These are phyloP conservation scores for Acinonyx jubatus DNA, from an alignment of 2,113 vertebrate genomes.

Conservation along the genomic window DNA sequence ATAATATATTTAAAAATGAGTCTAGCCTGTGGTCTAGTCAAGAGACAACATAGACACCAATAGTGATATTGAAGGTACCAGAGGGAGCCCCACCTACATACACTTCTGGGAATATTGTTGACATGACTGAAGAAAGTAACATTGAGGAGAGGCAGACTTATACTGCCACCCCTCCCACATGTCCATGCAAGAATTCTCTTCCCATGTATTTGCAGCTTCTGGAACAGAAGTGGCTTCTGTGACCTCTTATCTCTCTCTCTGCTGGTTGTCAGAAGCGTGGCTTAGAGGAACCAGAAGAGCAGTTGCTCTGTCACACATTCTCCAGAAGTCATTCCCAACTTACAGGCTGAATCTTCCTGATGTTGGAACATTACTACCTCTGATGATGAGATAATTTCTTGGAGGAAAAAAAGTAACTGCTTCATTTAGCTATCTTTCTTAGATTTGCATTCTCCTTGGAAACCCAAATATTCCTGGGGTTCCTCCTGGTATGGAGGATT, in stretches of 20 bases:
- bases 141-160: not conserved
- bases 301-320: not conserved
- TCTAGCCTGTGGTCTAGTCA: not conserved
- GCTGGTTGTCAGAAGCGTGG: not conserved
- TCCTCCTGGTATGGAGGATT: not conserved
- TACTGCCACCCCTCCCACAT: not conserved
- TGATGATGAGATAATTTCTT: not conserved
- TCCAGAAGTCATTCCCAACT: not conserved
- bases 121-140: not conserved
- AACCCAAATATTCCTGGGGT: not conserved
- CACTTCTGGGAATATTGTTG: not conserved
- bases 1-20: not conserved
- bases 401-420: not conserved
- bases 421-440: not conserved
- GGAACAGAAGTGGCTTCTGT: not conserved
- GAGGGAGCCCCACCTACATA: too few relatives aligned
- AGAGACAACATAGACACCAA: not conserved
- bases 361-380: not conserved
- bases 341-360: not conserved
- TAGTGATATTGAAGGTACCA: not conserved
- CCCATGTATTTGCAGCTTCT: too few relatives aligned
- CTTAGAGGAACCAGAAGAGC: not conserved
- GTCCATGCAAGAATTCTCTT: not conserved
- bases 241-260: not conserved
- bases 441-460: not conserved